A percentile compares a stretch with the other conserved stretches of the same genome.
These are phyloP conservation scores for Clamator glandarius DNA, from an alignment of 2,797 vertebrate species.

Conservation along the genomic window DNA sequence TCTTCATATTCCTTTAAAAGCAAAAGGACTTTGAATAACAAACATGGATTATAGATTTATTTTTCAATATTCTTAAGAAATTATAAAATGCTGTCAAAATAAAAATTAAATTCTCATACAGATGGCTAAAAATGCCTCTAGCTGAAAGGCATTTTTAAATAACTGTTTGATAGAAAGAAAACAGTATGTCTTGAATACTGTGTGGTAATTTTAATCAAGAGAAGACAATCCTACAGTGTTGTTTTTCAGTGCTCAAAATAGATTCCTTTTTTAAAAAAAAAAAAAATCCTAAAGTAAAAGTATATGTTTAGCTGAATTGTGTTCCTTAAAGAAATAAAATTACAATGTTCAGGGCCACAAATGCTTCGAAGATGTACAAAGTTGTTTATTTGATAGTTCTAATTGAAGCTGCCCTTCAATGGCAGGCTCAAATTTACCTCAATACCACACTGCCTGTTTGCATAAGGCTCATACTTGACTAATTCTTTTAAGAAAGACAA, in stretches of 20 bases:
- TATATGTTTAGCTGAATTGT: not conserved
- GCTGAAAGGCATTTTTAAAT: not conserved
- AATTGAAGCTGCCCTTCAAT: not conserved
- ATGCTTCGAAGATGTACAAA: not conserved
- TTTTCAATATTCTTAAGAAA: not conserved
- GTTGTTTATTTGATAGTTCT: not conserved
- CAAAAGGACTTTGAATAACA: not conserved
- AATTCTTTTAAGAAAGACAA: not conserved
- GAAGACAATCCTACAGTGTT: not conserved
- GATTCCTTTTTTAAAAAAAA: not conserved
- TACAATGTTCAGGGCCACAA: not conserved
- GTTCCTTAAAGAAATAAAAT: not conserved
- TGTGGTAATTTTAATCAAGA: not conserved
- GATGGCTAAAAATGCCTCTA: not conserved
- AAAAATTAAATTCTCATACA: not conserved
- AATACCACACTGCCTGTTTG: not conserved
- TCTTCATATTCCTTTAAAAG: conserved; percentile 91
- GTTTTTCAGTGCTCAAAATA: not conserved
- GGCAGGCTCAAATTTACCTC: not conserved
- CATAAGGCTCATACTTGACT: not conserved
- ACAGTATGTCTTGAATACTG: not conserved
- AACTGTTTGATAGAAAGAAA: not conserved
- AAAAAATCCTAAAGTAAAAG: not conserved
- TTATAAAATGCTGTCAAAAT: not conserved
- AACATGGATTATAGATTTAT: not conserved